These are phyloP conservation scores for Drosophila parthenogenetica DNA, from an alignment of 2,888 invertebrate genomes.

Conservation along the genomic window DNA sequence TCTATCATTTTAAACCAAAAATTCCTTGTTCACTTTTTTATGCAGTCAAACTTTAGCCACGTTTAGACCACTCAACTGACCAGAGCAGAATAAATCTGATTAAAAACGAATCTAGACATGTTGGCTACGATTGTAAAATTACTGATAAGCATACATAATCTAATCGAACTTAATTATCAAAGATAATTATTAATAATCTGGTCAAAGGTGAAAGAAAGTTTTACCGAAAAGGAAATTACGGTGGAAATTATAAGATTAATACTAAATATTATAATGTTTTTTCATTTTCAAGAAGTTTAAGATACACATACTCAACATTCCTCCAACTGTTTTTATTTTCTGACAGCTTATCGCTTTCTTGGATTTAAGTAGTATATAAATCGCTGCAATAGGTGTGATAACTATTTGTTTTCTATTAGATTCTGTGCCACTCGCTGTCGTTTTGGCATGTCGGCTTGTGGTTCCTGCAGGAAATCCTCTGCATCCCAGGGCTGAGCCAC, in stretches of 20 bases:
- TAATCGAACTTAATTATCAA: slow-evolving; percentile 58
- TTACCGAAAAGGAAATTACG: slow-evolving; percentile 86
- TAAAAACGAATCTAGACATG: background rate
- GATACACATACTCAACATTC: too few relatives aligned
- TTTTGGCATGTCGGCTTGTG: background rate
- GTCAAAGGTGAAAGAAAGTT: slow-evolving; percentile 86
- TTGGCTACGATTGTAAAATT: slow-evolving; percentile 2
- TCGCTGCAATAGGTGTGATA: background rate
- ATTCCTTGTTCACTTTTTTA: background rate
- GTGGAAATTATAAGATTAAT: slow-evolving; percentile 43
- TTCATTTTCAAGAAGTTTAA: too few relatives aligned
- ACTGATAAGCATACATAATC: background rate
- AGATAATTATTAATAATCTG: slow-evolving; percentile 85
- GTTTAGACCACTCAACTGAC: slow-evolving; percentile 14
- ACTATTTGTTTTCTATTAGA: background rate
- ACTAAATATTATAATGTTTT: too few relatives aligned
- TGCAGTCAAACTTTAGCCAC: slow-evolving; percentile 9
- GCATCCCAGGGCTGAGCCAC: background rate
- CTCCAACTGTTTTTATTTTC: too few relatives aligned
- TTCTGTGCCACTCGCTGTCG: background rate
- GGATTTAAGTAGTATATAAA: too few relatives aligned
- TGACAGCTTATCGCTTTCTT: too few relatives aligned
- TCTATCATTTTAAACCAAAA: slow-evolving; percentile 21
- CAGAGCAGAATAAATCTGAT: slow-evolving; percentile 22
- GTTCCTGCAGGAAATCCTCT: background rate